Conservation (phyloP, 2,888 invertebrate genomes). For the Acleris sparsana region DNA sequence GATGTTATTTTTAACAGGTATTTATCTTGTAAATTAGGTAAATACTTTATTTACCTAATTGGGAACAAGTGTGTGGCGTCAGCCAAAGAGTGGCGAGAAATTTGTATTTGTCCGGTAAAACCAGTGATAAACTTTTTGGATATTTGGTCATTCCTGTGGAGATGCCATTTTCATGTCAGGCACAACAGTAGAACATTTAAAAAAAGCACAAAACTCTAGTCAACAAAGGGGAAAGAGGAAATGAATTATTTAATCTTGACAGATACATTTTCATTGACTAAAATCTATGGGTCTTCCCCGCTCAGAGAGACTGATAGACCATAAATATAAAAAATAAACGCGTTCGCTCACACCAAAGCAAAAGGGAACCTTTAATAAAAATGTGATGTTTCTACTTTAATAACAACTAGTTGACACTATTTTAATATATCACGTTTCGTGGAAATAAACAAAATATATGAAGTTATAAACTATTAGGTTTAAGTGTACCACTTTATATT, state of each 20-base stretch:
- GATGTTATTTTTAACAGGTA: too few relatives aligned
- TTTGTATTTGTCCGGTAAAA: too few relatives aligned
- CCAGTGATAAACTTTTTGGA: too few relatives aligned
- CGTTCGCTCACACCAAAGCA: constrained; percentile 66
- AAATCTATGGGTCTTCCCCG: constrained; percentile 22
- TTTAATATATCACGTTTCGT: constrained; percentile 72
- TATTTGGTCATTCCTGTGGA: too few relatives aligned
- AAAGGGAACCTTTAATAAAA: constrained; percentile 50
- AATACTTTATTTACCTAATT: too few relatives aligned
- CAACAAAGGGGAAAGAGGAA: constrained; percentile 18
- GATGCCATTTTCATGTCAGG: too few relatives aligned
- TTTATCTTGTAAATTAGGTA: too few relatives aligned
- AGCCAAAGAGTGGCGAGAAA: too few relatives aligned
- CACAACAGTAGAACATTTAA: too few relatives aligned
- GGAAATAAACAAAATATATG: constrained; percentile 61
- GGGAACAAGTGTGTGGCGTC: too few relatives aligned
- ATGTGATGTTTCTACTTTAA: constrained; percentile 73
- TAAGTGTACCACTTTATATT: constrained; percentile 74
- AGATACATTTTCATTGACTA: constrained; percentile 24
- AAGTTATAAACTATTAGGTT: constrained; percentile 74
- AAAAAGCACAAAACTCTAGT: constrained; percentile 33
- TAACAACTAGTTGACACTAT: constrained; percentile 69
- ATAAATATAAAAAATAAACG: constrained; percentile 9
- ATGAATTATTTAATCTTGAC: constrained; percentile 10
- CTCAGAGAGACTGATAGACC: constrained; percentile 31